phyloP scores from a whole-genome alignment of 1,140 invertebrate species.

The Caenorhabditis elegans region WBcel235 BX284605.5:4875001-4875500 shows the following conservation, averaged over 20 bases:
- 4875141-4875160: slow-evolving; percentile 4
- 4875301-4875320: not conserved
- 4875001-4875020: no score
- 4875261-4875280: slow-evolving; percentile 25
- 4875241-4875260: not conserved
- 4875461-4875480: not conserved
- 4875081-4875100: slow-evolving; percentile 6
- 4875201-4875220: not conserved
- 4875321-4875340: not conserved
- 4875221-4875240: not conserved
- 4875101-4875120: not conserved
- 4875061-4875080: not conserved
- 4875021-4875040: not conserved
- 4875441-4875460: not conserved
- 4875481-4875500: slow-evolving; percentile 19
- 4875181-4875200: not conserved
- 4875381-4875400: not conserved
- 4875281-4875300: not conserved
- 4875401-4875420: slow-evolving; percentile 11
- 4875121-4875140: slow-evolving; percentile 9
- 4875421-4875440: not conserved
- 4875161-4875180: not conserved
- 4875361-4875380: not conserved
- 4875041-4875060: slow-evolving; percentile 1
- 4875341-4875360: not conserved